phyloP scores from a whole-genome alignment of 2,113 vertebrate genomes.

The Psilopsiagon aurifrons region DNA sequence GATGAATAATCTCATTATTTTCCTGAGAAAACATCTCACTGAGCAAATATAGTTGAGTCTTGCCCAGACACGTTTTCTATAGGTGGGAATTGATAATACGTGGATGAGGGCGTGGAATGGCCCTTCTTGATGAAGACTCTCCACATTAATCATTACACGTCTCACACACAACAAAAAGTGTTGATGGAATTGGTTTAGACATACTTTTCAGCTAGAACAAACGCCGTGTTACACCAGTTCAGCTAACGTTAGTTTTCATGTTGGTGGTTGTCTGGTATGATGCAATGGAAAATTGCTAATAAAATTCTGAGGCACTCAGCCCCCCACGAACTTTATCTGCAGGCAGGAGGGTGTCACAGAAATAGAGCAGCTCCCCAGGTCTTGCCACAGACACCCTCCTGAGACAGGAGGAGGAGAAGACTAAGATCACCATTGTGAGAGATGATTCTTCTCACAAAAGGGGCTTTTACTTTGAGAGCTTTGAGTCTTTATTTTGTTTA shows the following conservation, averaged over 20 bases:
- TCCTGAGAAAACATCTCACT: conserved; percentile 30
- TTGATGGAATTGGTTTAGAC: conserved; percentile 35
- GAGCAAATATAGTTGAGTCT: not conserved
- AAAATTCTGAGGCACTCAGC: not conserved
- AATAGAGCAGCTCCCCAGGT: not conserved
- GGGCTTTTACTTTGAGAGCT: not conserved
- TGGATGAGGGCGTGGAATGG: conserved; percentile 6
- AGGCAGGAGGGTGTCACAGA: not conserved
- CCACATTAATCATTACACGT: conserved; percentile 21
- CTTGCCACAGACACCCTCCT: not conserved
- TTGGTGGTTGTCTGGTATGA: conserved; percentile 15
- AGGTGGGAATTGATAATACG: not conserved
- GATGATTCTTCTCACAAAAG: not conserved
- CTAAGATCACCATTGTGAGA: not conserved
- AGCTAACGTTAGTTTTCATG: not conserved
- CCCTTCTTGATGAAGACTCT: not conserved
- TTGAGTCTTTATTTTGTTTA: not conserved
- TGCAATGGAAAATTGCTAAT: conserved; percentile 30
- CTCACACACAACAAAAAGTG: not conserved
- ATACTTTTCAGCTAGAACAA: conserved; percentile 7
- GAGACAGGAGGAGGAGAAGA: not conserved
- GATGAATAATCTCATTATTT: conserved; percentile 52
- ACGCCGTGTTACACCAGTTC: not conserved
- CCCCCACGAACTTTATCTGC: not conserved
- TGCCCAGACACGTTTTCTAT: conserved; percentile 34